Conservation (phyloP, 2,888 invertebrate genomes). For the Ptychoptera contaminata region DNA sequence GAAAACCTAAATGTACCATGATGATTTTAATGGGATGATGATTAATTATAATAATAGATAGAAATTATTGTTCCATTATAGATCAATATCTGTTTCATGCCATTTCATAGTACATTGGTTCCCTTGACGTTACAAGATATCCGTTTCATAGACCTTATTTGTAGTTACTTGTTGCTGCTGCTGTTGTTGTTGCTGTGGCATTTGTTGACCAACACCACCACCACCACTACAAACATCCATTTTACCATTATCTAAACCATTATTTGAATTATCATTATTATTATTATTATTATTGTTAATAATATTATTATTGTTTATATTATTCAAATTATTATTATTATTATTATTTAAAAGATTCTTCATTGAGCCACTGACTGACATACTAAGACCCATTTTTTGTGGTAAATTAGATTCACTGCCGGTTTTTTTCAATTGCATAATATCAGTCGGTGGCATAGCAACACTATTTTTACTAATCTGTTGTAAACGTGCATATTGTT, state of each 20-base stretch:
- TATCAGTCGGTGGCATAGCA: conserved; percentile 43
- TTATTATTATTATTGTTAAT: conserved; percentile 1
- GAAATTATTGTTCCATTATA: neutral
- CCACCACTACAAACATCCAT: neutral
- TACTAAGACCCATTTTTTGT: conserved; percentile 63
- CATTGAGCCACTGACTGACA: conserved; percentile 24
- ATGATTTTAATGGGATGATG: no score
- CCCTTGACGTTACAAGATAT: conserved; percentile 66
- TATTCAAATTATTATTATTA: neutral
- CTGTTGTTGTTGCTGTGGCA: conserved; percentile 16
- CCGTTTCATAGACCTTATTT: conserved; percentile 80
- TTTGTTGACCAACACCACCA: neutral
- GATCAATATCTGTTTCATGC: conserved; percentile 28
- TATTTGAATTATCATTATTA: neutral
- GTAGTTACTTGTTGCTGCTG: conserved; percentile 36
- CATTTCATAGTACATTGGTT: conserved; percentile 17
- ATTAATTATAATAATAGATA: no score
- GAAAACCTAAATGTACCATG: no score
- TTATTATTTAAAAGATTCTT: conserved; percentile 18
- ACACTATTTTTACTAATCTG: conserved; percentile 68
- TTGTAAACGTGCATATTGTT: conserved; percentile 80
- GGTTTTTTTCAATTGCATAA: conserved; percentile 55
- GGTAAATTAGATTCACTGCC: conserved; percentile 78
- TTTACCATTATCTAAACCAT: neutral
- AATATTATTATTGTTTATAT: conserved; percentile 1